Conservation (phyloP, 2,888 invertebrate genomes). For the Callyntrura guangdongensis region DNA sequence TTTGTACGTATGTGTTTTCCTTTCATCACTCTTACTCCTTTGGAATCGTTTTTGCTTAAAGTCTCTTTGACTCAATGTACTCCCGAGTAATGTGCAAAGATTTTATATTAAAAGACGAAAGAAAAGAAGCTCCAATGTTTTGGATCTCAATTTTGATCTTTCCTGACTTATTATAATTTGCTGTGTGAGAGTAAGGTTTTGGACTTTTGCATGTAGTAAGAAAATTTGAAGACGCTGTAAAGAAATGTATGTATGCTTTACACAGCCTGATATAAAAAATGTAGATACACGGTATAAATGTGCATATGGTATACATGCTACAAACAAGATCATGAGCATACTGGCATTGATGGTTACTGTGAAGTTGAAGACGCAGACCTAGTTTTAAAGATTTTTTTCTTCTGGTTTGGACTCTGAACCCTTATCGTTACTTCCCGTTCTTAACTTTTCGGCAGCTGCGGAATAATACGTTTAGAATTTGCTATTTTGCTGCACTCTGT, state of each 20-base stretch:
- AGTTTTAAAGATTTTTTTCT: not conserved
- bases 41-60: slow-evolving; percentile 4
- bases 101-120: slow-evolving; percentile 27
- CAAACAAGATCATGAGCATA: not conserved
- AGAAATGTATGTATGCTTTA: not conserved
- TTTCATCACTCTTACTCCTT: slow-evolving; percentile 19
- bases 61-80: slow-evolving; percentile 30
- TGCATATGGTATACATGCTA: too few species aligned
- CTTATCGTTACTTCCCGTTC: not conserved
- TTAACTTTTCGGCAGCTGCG: not conserved
- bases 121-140: not conserved
- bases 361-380: too few species aligned
- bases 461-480: not conserved
- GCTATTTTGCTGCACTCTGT: not conserved
- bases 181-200: too few species aligned
- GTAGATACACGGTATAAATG: too few species aligned
- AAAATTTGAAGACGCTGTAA: not conserved
- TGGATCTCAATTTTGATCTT: slow-evolving; percentile 27
- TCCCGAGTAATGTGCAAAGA: slow-evolving; percentile 10
- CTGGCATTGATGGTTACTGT: not conserved
- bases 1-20: not conserved
- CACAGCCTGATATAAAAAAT: too few species aligned
- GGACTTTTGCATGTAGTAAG: not conserved
- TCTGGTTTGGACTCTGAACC: not conserved
- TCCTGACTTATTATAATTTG: not conserved